Base-by-base conservation (phyloP, 2,797 vertebrate genomes). In the Tiaroga cobitis region DNA sequence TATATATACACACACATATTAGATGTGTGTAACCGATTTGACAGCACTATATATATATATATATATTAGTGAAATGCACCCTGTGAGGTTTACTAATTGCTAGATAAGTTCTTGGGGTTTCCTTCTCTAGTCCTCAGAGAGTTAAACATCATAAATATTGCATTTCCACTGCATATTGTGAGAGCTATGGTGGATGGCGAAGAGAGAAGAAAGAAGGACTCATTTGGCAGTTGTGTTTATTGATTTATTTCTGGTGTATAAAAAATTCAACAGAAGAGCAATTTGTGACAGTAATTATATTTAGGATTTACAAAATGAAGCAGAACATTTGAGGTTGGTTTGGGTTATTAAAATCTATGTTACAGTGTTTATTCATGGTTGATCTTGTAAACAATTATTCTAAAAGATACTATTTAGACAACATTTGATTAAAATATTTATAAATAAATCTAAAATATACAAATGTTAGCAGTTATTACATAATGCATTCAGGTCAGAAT, bases 231-330 rank as follows among this genome's bases (percentile, higher is more conserved):
- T 82, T 19, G 26, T 67, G 68, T 46, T 51, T 68, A 32, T 11
- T 51, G 13, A 85, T 85, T 85, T 41, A 85, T 87, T 85, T 34
- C 39, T 61, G 19, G 59, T 63, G 39, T 68, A 87, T 68, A 78
- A 61, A 83, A 72, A 69, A 54, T 67, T 19, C 15, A 85, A 32
- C 2, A 1, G 72, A 46, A 67, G 41, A 19, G 9, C 56, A 82
- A 34, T 73, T 46, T 37, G 15, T 85, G 73, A 73, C 67, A 54
- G 24, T 26, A 41, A 56, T 73, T 15, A 83, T 56, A 83, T 56
- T 77, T 51, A n/a, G 46, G 6, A 80, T 65, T 73, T 29, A 34
- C 74, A 29, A 78, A 74, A 79, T 8, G 37, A 34, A 70, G 19
- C 39, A 43, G 46, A 16, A 56, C 73, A 37, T 39, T 4, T 51